Evolutionary conservation across 2,113 vertebrate species (phyloP), one percentile per base, ranked within the genome.

Genomic region (Gnathonemus longibarbis): DNA sequence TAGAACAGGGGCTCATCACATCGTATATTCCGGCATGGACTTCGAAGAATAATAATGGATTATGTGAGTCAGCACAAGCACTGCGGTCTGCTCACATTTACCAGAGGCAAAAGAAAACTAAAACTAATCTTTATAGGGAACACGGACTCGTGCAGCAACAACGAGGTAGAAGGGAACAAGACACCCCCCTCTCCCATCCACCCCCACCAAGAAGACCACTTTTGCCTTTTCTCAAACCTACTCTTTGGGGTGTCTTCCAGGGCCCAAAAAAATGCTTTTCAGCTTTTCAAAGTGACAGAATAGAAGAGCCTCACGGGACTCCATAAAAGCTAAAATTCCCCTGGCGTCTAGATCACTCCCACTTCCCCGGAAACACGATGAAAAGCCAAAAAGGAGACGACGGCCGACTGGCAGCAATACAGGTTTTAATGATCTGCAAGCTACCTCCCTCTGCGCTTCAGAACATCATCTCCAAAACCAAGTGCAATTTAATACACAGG

Each of bases 371-470:
- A 42, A 27, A 8, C 84, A 45, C 46, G 39, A 62, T 10, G 8
- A 42, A 58, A 46, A 56, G 53, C 50, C 52, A 58, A 35, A 56
- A 85, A 58, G 53, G 5, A 62, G 21, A 11, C 13, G 27, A 9
- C 48, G 50, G 50, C 27, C 17, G 35, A 62, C 58, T 39, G 66
- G 48, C 17, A 77, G 70, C 27, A 39, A 9, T 52, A 13, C 77
- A 15, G 70, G 15, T 58, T 89, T 89, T 89, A 89, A 89, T 85
- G 89, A 85, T 85, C 62, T 21, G 17, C 35, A 31, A 48, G 24
- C 35, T 52, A n/a, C 39, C 48, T 85, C 80, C 39, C 80, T n/a
- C 80, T 24, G 50, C 8, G 77, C 53, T 52, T 89, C 74, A 52
- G 35, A 42, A 17, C 46, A 6, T 80, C 53, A 31, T 89, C 50